phyloP scores from a whole-genome alignment of 1,140 invertebrate genomes.

The Aplysia californica region DNA sequence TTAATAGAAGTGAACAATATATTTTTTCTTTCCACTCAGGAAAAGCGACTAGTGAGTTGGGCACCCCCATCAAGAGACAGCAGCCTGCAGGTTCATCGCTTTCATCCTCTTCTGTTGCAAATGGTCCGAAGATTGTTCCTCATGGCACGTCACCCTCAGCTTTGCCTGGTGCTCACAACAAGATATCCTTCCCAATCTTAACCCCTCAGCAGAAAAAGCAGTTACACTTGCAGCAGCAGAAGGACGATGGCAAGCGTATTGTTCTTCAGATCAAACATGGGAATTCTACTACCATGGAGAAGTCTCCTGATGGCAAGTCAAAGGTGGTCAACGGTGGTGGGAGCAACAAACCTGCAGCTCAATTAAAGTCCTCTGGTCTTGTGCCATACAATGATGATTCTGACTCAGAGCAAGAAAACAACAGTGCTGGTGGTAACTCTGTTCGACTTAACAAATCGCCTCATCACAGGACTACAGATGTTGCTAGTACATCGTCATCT shows the following conservation, averaged over 20 bases:
- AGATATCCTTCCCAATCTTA: conserved; percentile 55
- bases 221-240: conserved; percentile 9
- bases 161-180: conserved; percentile 28
- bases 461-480: too few species aligned
- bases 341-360: conserved; percentile 1
- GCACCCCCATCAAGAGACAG: conserved; percentile 10
- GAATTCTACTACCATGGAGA: conserved; percentile 55
- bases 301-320: conserved; percentile 52
- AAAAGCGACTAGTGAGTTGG: conserved; percentile 13
- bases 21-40: too few species aligned
- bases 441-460: too few species aligned
- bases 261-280: conserved; percentile 67
- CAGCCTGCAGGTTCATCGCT: too few species aligned
- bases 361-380: conserved; percentile 39
- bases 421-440: too few species aligned
- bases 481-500: too few species aligned
- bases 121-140: neutral
- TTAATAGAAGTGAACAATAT: too few species aligned
- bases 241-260: conserved; percentile 40
- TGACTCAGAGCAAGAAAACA: conserved; percentile 56
- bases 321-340: conserved; percentile 42
- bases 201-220: conserved; percentile 30
- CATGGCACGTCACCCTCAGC: neutral
- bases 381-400: conserved; percentile 65
- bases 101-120: neutral